These are phyloP conservation scores for Odontothrips loti DNA, from an alignment of 2,888 invertebrate species.

Conservation along the genomic window DNA sequence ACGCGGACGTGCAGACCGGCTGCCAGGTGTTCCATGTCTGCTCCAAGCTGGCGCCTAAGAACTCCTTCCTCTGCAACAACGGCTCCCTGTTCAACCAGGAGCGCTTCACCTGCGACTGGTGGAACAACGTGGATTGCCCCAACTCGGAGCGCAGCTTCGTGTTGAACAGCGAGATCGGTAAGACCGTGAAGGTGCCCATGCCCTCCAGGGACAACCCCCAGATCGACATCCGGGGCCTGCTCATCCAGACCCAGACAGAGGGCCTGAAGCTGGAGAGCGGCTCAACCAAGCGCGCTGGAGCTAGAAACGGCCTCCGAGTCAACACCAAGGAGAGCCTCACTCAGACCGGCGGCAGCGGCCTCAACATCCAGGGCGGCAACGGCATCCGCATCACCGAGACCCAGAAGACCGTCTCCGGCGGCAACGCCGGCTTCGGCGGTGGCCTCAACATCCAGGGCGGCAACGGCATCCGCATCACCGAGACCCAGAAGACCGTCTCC, in stretches of 20 bases:
- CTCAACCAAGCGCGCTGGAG: too few species aligned
- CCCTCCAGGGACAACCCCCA: background rate
- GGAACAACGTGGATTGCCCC: conserved; percentile 60
- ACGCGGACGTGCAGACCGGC: conserved; percentile 60
- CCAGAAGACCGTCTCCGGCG: background rate
- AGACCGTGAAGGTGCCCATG: conserved; percentile 13
- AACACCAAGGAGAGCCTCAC: too few species aligned
- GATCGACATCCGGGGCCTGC: background rate
- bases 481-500: background rate
- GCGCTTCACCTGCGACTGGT: conserved; percentile 64
- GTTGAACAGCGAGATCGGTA: background rate
- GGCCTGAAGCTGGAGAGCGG: background rate
- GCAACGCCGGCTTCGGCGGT: background rate
- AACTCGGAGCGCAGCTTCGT: background rate
- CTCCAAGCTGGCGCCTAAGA: conserved; percentile 51
- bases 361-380: background rate
- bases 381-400: conserved; percentile 1
- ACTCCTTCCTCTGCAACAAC: conserved; percentile 63
- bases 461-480: background rate
- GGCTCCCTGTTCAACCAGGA: conserved; percentile 65
- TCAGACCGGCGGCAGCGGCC: background rate
- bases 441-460: background rate
- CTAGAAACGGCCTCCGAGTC: too few species aligned
- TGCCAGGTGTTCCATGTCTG: conserved; percentile 66
- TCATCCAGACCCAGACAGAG: background rate